These are phyloP conservation scores for Tipula vernalis DNA, from an alignment of 2,888 invertebrate genomes.

Conservation along the genomic window DNA sequence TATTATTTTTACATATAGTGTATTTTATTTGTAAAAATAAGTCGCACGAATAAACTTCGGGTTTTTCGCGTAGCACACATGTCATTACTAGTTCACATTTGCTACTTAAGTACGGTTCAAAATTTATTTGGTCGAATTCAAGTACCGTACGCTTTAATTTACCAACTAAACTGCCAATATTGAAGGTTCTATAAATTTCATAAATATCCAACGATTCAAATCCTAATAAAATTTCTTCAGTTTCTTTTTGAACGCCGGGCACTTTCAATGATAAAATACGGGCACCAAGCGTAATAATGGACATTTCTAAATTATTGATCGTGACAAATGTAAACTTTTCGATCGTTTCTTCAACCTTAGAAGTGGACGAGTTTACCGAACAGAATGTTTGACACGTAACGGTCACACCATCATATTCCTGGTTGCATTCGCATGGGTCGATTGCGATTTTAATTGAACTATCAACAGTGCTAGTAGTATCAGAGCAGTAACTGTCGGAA, in stretches of 20 bases:
- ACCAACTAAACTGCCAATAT: not conserved
- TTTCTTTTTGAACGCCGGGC: not conserved
- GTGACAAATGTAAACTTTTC: not conserved
- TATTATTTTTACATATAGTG: conserved; percentile 5
- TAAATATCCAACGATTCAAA: conserved; percentile 5
- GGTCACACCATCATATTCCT: not conserved
- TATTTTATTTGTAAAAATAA: not conserved
- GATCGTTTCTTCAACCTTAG: not conserved
- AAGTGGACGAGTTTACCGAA: not conserved
- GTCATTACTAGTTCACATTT: not conserved
- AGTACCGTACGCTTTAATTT: not conserved
- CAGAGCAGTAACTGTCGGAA: not conserved
- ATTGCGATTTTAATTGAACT: not conserved
- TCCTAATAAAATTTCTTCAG: conserved; percentile 8
- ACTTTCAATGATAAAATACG: not conserved
- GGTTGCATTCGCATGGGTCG: not conserved
- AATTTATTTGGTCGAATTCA: conserved; percentile 11
- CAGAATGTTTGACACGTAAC: not conserved
- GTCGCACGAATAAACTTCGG: conserved; percentile 10
- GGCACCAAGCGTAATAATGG: conserved; percentile 10
- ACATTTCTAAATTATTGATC: not conserved
- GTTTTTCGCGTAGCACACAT: not conserved
- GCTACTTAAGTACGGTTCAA: not conserved
- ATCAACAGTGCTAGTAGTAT: not conserved
- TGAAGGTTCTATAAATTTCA: not conserved